phyloP scores from a whole-genome alignment of 2,888 invertebrate genomes.

The Dynastes grantii region DNA sequence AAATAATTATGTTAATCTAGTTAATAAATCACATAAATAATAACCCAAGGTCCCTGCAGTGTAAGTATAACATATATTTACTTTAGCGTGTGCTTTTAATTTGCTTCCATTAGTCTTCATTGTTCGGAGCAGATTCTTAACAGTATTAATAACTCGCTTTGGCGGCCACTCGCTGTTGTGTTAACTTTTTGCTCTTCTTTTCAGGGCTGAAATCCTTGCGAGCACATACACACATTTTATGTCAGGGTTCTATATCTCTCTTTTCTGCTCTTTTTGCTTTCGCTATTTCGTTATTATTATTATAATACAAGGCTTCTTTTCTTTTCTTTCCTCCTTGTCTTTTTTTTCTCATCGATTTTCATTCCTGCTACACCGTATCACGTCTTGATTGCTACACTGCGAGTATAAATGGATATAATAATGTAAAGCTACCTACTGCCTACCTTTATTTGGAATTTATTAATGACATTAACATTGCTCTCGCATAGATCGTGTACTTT shows the following conservation, averaged over 20 bases:
- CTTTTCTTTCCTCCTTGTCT: conserved; percentile 8
- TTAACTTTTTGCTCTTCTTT: conserved; percentile 42
- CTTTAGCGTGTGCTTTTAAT: conserved; percentile 54
- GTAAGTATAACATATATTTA: conserved; percentile 53
- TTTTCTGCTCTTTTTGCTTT: conserved; percentile 4
- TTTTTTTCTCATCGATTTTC: conserved; percentile 34
- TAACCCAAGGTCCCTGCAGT: conserved; percentile 53
- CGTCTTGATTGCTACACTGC: conserved; percentile 53
- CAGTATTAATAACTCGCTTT: conserved; percentile 56
- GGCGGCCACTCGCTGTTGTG: conserved; percentile 49
- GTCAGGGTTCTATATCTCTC: conserved; percentile 50
- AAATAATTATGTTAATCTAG: conserved; percentile 50
- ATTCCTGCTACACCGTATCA: conserved; percentile 41
- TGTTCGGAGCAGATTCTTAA: conserved; percentile 55
- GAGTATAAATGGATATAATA: conserved; percentile 45
- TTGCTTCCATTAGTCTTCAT: conserved; percentile 55
- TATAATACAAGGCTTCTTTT: conserved; percentile 27
- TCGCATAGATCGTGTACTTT: conserved; percentile 40
- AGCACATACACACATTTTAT: conserved; percentile 48
- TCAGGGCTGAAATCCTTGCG: conserved; percentile 51
- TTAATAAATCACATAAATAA: conserved; percentile 56
- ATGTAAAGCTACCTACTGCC: conserved; percentile 41
- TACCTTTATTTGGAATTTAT: conserved; percentile 49
- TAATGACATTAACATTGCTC: conserved; percentile 47
- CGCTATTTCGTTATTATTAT: conserved; percentile 43